These are phyloP conservation scores for Epinephelus coioides DNA, from an alignment of 2,797 vertebrate genomes.

Conservation along the genomic window DNA sequence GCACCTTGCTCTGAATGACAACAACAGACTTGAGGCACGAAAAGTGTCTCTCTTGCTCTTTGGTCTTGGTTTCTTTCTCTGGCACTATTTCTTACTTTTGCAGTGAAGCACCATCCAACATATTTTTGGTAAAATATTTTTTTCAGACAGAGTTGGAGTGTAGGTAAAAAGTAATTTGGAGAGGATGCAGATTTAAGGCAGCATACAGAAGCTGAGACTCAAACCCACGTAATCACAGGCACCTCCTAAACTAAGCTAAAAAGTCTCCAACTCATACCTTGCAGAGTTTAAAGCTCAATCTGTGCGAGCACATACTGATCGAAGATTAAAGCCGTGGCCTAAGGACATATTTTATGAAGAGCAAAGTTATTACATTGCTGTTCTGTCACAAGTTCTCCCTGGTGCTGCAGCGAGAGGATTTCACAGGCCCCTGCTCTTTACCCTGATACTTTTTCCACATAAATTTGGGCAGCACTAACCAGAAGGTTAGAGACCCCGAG, in stretches of 20 bases:
- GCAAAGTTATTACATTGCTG: conserved; percentile 67
- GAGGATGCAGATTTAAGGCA: conserved; percentile 28
- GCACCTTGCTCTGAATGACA: conserved; percentile 9
- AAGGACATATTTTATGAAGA: conserved; percentile 67
- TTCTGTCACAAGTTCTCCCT: conserved; percentile 53
- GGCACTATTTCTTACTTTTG: not conserved
- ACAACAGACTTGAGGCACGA: conserved; percentile 7
- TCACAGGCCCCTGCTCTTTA: conserved; percentile 54
- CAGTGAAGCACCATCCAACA: conserved; percentile 10
- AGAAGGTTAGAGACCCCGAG: conserved; percentile 48
- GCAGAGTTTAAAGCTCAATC: conserved; percentile 57
- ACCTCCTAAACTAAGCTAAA: conserved; percentile 45
- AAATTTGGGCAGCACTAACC: conserved; percentile 51
- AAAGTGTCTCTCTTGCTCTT: not conserved
- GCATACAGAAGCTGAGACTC: conserved; percentile 28
- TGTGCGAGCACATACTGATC: conserved; percentile 42
- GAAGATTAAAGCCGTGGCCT: conserved; percentile 59
- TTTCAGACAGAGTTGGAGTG: conserved; percentile 24
- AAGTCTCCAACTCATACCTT: conserved; percentile 47
- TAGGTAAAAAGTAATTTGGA: conserved; percentile 39
- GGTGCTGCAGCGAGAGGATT: conserved; percentile 54
- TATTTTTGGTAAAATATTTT: conserved; percentile 15
- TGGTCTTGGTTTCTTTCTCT: not conserved
- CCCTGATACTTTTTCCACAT: conserved; percentile 45
- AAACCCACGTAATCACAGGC: conserved; percentile 41